A percentile compares a stretch with the other conserved stretches of the same genome.
Conservation (phyloP, 2,113 vertebrate genomes). For the Arvicanthis niloticus region DNA sequence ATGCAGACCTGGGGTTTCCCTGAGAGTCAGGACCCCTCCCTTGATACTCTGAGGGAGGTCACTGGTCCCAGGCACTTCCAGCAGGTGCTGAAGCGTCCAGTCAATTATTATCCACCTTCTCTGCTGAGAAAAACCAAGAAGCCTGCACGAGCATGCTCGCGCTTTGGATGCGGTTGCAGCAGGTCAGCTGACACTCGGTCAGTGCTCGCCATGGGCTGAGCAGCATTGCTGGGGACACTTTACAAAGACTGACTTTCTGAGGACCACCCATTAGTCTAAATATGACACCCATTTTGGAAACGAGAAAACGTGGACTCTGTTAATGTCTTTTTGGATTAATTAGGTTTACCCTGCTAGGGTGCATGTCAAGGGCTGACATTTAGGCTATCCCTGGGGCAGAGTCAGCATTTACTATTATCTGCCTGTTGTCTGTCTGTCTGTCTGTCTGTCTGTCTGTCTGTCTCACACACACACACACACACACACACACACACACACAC, state of each 20-base stretch:
- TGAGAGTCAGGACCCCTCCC: not conserved
- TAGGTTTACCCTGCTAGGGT: not conserved
- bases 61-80: not conserved
- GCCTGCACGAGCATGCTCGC: rapidly evolving
- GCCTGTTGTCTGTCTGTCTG: too few species aligned
- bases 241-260: not conserved
- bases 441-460: not conserved
- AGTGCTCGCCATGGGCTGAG: not conserved
- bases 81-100: not conserved
- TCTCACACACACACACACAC: not conserved
- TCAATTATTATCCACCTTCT: not conserved
- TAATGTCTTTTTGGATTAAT: not conserved
- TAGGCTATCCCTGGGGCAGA: not conserved
- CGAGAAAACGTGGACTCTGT: not conserved
- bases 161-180: not conserved
- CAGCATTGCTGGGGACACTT: not conserved
- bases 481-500: not conserved
- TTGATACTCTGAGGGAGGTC: not conserved
- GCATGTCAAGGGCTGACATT: not conserved
- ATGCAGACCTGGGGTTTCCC: not conserved
- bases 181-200: not conserved
- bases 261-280: not conserved
- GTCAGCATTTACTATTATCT: not conserved
- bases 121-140: not conserved
- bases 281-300: not conserved